phyloP scores from a whole-genome alignment of 2,113 vertebrate species.

The Pithys albifrons region DNA sequence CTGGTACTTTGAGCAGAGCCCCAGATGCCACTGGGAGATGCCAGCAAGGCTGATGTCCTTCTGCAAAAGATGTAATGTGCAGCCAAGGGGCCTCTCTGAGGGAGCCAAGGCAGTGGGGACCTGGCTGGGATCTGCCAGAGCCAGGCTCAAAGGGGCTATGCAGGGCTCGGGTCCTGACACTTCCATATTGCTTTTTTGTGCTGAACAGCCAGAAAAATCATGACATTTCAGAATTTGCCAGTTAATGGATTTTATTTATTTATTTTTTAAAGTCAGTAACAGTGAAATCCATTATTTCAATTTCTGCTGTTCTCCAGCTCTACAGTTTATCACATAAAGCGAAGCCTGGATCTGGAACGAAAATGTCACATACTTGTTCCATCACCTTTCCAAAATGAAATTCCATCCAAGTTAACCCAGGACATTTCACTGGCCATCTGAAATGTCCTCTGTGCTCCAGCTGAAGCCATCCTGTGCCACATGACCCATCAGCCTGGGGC shows the following conservation, averaged over 20 bases:
- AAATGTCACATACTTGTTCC: neutral
- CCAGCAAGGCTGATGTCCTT: neutral
- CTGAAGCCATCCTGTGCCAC: neutral
- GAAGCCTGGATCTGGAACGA: neutral
- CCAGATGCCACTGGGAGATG: neutral
- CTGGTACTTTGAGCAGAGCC: neutral
- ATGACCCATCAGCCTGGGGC: rapidly evolving
- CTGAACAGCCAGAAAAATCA: neutral
- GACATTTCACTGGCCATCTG: neutral
- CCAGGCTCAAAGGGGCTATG: neutral
- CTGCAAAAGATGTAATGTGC: neutral
- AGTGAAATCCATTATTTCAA: neutral
- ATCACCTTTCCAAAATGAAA: neutral
- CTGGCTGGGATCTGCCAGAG: rapidly evolving
- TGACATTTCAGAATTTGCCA: slow-evolving; percentile 29
- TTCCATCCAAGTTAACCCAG: neutral
- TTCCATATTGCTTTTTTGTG: slow-evolving; percentile 6
- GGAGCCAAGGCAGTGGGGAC: neutral
- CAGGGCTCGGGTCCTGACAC: neutral
- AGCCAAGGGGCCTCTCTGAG: neutral
- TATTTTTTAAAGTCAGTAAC: neutral
- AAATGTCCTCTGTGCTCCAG: neutral
- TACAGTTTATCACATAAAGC: neutral
- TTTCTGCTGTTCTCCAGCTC: slow-evolving; percentile 1
- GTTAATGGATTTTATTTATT: neutral